Conservation (phyloP, 2,888 invertebrate genomes). For the Rhabditophanes sp. region DNA sequence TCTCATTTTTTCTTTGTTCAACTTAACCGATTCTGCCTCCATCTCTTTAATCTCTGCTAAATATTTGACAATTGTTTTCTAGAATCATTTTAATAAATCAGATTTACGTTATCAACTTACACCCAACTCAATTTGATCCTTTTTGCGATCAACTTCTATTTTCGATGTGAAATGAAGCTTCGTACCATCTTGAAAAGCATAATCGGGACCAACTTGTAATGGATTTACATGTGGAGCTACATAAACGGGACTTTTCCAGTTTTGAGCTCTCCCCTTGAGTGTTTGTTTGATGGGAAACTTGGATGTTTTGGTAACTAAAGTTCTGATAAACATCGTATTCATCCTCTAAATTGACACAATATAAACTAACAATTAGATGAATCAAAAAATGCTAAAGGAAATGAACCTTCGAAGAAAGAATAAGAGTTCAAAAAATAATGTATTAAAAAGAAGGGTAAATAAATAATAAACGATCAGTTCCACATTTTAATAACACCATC, state of each 20-base stretch:
- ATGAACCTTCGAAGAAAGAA: conserved; percentile 6
- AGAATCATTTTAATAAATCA: conserved; percentile 8
- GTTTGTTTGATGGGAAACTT: conserved; percentile 1
- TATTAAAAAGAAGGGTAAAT: conserved; percentile 5
- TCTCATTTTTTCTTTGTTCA: conserved; percentile 4
- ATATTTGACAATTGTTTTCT: conserved; percentile 29
- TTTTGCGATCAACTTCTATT: conserved; percentile 21
- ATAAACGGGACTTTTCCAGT: conserved; percentile 15
- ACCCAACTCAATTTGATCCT: conserved; percentile 34
- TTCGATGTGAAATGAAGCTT: conserved; percentile 23
- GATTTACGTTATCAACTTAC: conserved; percentile 11
- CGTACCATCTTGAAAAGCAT: conserved; percentile 29
- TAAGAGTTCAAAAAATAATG: conserved; percentile 5
- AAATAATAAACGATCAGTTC: conserved; percentile 55
- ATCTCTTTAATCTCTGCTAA: conserved; percentile 25
- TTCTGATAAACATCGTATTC: conserved; percentile 1
- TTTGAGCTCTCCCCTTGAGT: neutral
- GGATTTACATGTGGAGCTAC: conserved; percentile 25
- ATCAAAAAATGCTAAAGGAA: conserved; percentile 2
- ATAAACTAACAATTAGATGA: conserved; percentile 1
- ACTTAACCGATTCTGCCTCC: conserved; percentile 12
- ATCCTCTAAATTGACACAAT: neutral
- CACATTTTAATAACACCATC: conserved; percentile 95
- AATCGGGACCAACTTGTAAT: conserved; percentile 34
- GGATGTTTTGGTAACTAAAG: neutral